Base-by-base conservation (phyloP, 2,113 vertebrate species). In the Seriola aureovittata region DNA sequence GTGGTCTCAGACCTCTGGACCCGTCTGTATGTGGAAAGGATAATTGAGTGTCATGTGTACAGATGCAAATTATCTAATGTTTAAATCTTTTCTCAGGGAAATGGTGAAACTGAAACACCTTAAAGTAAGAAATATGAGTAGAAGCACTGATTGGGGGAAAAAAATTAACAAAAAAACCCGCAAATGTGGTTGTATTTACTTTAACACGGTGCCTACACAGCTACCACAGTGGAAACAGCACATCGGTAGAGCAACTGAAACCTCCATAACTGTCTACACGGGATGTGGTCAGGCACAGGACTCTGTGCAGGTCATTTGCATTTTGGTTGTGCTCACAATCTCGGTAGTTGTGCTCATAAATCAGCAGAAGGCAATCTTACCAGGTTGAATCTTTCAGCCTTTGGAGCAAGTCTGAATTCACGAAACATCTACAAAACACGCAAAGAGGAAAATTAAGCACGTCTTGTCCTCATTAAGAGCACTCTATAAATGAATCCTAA, bases 41-140 rank as follows among this genome's bases (percentile, higher is more conserved):
- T 83, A 0, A 21, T 80, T 76, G 32, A 76, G 59, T 55, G 62
- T 46, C 55, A 60, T 54, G 60, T 69, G 34, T 25, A 65, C 36
- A 65, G 78, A 57, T 54, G 48, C n/a, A 57, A 64, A n/a, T 77
- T 29, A 64, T 69, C 69, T 64, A 69, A 74, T 77, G 69, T 82
- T 46, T 74, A 36, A 59, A 48, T 32, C 58, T 16, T 78, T 7
- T 5, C 23, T 70, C 46, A 17, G 17, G 17, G 10, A 65, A 65
- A 73, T 0, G 2, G 17, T 17, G 58, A 66, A 59, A 52, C 58
- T 8, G 14, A 46, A n/a, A 3, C 8, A 25, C 12, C 29, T 75
- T 40, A 48, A 71, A 71, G 50, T 17, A 16, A 55, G 42, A 69
- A 4, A 63, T 13, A 58, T 36, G 44, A 25, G 57, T 57, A 50